Conservation (phyloP, 2,797 vertebrate species). For the Yasuhikotakia modesta region DNA sequence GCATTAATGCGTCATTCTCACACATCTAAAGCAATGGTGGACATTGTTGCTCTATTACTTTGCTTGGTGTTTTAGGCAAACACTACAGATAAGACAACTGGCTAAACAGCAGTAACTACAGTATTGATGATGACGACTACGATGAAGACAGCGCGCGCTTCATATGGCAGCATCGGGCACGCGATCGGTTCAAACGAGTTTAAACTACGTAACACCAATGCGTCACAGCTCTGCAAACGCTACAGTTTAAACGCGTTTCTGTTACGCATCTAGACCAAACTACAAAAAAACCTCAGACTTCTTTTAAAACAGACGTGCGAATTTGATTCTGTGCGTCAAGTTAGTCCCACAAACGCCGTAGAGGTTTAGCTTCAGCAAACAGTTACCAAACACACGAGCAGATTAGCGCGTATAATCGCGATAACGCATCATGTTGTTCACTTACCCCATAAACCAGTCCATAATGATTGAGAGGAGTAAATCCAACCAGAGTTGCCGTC, state of each 20-base stretch:
- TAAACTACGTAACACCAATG: background rate
- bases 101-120: background rate
- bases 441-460: slow-evolving; percentile 87
- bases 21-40: background rate
- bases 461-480: slow-evolving; percentile 65
- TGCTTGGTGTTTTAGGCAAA: background rate
- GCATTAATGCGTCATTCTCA: background rate
- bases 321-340: background rate
- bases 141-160: background rate
- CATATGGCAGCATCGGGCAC: background rate
- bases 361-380: background rate
- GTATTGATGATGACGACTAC: background rate
- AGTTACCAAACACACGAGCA: background rate
- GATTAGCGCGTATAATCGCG: background rate
- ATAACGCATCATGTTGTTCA: background rate
- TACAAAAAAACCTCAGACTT: no score
- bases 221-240: slow-evolving; percentile 2
- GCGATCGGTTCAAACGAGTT: background rate
- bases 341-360: background rate
- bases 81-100: background rate
- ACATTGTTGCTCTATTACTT: background rate
- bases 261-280: background rate
- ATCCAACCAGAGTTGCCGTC: slow-evolving; percentile 55
- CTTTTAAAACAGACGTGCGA: background rate
- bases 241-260: background rate